Conservation (phyloP, 2,888 invertebrate species). For the Pedicia rivosa region DNA sequence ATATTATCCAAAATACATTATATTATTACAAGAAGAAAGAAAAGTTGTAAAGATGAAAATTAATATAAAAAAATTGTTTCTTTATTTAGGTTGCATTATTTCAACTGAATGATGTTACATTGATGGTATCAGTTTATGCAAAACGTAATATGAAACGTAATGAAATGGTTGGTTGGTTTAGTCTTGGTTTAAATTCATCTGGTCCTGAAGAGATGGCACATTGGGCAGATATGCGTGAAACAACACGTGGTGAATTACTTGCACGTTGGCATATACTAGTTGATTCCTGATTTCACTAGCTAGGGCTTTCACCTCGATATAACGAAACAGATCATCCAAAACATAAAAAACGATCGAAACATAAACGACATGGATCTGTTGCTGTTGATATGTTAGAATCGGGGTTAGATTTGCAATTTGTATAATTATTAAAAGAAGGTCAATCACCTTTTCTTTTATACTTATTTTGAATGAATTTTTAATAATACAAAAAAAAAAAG, state of each 20-base stretch:
- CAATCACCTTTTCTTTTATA: too few relatives aligned
- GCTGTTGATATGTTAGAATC: slow-evolving; percentile 13
- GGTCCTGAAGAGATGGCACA: slow-evolving; percentile 84
- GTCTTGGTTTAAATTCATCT: slow-evolving; percentile 78
- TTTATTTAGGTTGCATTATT: slow-evolving; percentile 69
- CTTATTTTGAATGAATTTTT: too few relatives aligned
- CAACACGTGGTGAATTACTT: slow-evolving; percentile 73
- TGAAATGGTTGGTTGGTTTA: slow-evolving; percentile 96
- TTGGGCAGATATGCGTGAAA: slow-evolving; percentile 86
- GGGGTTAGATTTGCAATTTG: slow-evolving; percentile 15
- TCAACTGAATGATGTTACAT: slow-evolving; percentile 85
- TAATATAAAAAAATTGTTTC: too few relatives aligned
- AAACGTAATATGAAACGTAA: slow-evolving; percentile 84
- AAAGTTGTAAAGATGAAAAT: too few relatives aligned
- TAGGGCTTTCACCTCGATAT: slow-evolving; percentile 22
- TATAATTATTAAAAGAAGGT: slow-evolving; percentile 10
- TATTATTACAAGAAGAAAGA: too few relatives aligned
- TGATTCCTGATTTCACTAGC: slow-evolving; percentile 46
- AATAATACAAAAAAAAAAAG: too few relatives aligned
- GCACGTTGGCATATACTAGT: slow-evolving; percentile 88
- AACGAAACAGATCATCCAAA: slow-evolving; percentile 9
- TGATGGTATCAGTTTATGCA: slow-evolving; percentile 89
- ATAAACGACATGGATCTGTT: slow-evolving; percentile 11
- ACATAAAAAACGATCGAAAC: slow-evolving; percentile 11
- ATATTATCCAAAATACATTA: too few relatives aligned